Base-by-base conservation (phyloP, 2,797 vertebrate genomes). In the Sternotherus odoratus region DNA sequence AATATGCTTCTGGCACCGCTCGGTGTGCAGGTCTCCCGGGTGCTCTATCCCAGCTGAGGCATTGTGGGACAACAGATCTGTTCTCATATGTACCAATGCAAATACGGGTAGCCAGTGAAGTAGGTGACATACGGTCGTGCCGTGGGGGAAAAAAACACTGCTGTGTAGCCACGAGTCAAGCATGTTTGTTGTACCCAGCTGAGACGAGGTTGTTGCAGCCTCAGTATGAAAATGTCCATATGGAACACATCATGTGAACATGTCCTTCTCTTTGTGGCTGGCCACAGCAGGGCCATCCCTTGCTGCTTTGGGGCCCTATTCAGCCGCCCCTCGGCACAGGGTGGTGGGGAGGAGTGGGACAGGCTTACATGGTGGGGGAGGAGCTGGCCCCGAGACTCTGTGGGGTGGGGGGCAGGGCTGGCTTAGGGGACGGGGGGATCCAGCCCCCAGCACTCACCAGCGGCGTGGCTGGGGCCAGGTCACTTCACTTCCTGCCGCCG, bases 231-330 rank as follows among this genome's bases (percentile, higher is more conserved):
- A 75, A 92, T 94, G 94, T 96, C 91, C 95, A 95, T 94, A 77
- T 83, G 92, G 88, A 95, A 88, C 89, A 82, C 72, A 94, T 95
- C 94, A n/a, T 96, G 90, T 91, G 89, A 95, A 90, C 94, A 89
- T 95, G 89, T 88, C 93, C 93, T 96, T 81, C 88, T 95, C 83
- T 91, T 96, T 95, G 94, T 95, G 96, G 95, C 89, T 95, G 92
- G 92, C 85, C 91, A 85, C 43, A 43, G 43, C 43, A 43, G 43
- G 43, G 43, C 43, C 43, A 43, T 43, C 43, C 43, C 43, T 43
- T 5, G 43, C 43, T 43, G 43, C 43, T 43, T 8, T 43, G 43
- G 43, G 43, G 43, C 43, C 43, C 43, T 43, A 43, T 43, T 5
- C 43, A 43, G 43, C 43, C 43, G 8, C 43, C 43, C 43, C 43